Conservation (phyloP, 2,113 vertebrate species). For the Ibidorhyncha struthersii region DNA sequence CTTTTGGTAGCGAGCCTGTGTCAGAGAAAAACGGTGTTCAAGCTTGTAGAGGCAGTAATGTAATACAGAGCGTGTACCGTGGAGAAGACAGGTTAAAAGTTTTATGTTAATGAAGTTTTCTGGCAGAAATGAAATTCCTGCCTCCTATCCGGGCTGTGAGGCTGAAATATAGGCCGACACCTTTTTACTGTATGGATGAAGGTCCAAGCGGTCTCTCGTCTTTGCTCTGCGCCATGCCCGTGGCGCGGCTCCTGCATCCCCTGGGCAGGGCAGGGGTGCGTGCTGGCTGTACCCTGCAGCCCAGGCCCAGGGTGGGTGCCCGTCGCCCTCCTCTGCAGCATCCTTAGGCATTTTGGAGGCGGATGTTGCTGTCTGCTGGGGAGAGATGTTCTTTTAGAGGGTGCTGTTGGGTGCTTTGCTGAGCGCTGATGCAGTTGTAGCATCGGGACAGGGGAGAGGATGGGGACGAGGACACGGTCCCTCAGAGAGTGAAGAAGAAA, state of each 20-base stretch:
- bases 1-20: rapidly evolving
- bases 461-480: rapidly evolving
- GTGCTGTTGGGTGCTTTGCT: background rate
- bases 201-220: background rate
- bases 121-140: background rate
- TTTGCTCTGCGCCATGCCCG: background rate
- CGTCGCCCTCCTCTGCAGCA: rapidly evolving
- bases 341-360: background rate
- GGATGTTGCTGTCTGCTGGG: background rate
- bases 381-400: background rate
- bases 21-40: background rate
- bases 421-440: rapidly evolving
- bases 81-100: background rate
- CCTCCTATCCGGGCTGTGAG: background rate
- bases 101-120: background rate
- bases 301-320: rapidly evolving
- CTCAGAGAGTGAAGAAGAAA: background rate
- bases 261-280: too few species aligned
- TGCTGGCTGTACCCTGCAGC: background rate
- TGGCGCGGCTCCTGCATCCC: background rate
- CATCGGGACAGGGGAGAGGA: background rate
- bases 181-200: background rate
- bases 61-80: rapidly evolving
- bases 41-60: background rate
- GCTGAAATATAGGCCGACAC: rapidly evolving